phyloP scores from a whole-genome alignment of 2,797 vertebrate genomes.

The Intellagama lesueurii region DNA sequence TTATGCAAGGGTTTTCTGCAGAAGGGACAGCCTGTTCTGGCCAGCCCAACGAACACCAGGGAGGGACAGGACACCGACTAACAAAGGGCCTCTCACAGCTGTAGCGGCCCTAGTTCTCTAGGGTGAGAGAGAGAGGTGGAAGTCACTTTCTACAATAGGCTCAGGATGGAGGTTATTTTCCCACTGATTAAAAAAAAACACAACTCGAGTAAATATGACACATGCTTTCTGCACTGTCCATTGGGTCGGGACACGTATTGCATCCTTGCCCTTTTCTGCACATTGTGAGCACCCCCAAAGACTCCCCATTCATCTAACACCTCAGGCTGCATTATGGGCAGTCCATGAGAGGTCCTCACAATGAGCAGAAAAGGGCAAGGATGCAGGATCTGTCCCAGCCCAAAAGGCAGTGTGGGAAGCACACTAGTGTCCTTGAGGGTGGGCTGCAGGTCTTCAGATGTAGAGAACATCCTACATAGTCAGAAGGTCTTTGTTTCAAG shows the following conservation, averaged over 20 bases:
- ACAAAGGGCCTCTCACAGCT: constrained; percentile 69
- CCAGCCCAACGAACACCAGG: constrained; percentile 38
- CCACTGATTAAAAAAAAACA: not conserved
- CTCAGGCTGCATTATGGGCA: too few species aligned
- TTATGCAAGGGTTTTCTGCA: constrained; percentile 71
- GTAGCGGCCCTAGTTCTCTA: not conserved
- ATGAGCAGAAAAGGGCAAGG: too few species aligned
- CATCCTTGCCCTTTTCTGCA: not conserved
- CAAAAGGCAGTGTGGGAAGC: too few species aligned
- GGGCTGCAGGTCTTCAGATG: not conserved
- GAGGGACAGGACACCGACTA: constrained; percentile 22
- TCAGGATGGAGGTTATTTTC: not conserved
- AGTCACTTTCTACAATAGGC: not conserved
- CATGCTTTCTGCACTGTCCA: not conserved
- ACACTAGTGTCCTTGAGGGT: not conserved
- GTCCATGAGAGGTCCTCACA: too few species aligned
- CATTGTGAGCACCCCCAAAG: not conserved
- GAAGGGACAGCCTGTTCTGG: constrained; percentile 66
- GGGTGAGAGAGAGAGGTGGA: constrained; percentile 25
- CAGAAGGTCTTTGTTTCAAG: not conserved
- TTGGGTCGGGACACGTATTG: not conserved
- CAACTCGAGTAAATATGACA: not conserved
- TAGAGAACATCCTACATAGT: not conserved
- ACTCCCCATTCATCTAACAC: not conserved
- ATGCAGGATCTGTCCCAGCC: too few species aligned